Conservation (phyloP, 2,888 invertebrate genomes). For the Drosophila pseudotakahashii region DNA sequence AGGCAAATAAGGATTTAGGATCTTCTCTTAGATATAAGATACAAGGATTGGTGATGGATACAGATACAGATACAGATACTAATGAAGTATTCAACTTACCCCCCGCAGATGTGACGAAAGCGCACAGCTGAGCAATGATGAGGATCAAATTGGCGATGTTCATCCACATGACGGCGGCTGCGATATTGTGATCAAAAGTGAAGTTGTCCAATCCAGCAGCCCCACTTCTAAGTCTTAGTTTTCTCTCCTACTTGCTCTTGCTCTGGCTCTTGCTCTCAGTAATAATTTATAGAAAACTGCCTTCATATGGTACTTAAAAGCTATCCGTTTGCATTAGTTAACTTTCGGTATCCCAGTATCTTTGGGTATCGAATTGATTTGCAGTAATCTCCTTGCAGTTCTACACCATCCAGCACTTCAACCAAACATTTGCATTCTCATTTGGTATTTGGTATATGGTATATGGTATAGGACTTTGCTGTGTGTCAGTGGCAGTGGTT, state of each 20-base stretch:
- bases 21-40: not conserved
- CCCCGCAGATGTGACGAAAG: constrained; percentile 83
- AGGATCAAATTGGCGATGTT: constrained; percentile 82
- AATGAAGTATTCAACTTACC: constrained; percentile 77
- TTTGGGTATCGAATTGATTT: not conserved
- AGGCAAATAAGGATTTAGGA: not conserved
- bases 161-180: constrained; percentile 83
- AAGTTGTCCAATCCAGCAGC: constrained; percentile 24
- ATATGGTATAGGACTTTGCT: constrained; percentile 20
- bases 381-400: not conserved
- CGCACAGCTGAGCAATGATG: constrained; percentile 84
- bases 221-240: constrained; percentile 37
- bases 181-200: constrained; percentile 16
- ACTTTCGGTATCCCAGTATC: not conserved
- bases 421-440: not conserved
- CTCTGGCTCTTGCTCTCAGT: constrained; percentile 2
- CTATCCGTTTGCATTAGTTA: constrained; percentile 10
- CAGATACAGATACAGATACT: not conserved
- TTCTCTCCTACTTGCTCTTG: constrained; percentile 25
- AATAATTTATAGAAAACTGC: constrained; percentile 22
- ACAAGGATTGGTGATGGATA: too few relatives aligned
- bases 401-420: not conserved
- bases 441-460: too few relatives aligned
- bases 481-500: constrained; percentile 57
- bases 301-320: constrained; percentile 24